These are phyloP conservation scores for Julus scandinavius DNA, from an alignment of 2,888 invertebrate species.

Conservation along the genomic window DNA sequence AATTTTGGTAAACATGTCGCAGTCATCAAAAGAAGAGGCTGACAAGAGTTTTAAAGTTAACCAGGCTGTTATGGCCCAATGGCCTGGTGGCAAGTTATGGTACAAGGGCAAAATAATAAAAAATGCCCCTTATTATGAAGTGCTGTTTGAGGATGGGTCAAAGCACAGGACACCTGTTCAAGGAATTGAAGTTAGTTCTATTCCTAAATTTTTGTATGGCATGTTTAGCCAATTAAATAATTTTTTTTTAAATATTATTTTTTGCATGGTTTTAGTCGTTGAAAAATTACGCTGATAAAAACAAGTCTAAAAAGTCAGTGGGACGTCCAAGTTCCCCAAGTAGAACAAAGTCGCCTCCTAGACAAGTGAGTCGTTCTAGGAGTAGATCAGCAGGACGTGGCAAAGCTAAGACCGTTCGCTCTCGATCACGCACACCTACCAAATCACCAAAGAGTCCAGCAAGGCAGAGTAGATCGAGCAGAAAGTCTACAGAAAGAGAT, in stretches of 20 bases:
- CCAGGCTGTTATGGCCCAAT: constrained; percentile 63
- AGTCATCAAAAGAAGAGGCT: not conserved
- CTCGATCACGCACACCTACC: constrained; percentile 38
- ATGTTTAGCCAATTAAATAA: not conserved
- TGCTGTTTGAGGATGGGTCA: constrained; percentile 63
- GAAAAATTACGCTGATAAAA: not conserved
- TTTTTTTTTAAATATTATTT: not conserved
- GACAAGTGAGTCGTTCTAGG: not conserved
- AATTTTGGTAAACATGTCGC: not conserved
- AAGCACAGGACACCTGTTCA: constrained; percentile 58
- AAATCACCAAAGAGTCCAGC: constrained; percentile 47
- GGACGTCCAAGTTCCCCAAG: not conserved
- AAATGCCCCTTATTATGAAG: constrained; percentile 62
- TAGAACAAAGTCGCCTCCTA: not conserved
- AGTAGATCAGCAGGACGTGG: not conserved
- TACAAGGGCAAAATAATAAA: constrained; percentile 62
- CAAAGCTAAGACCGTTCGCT: constrained; percentile 49
- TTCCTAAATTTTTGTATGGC: not conserved
- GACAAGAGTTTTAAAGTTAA: not conserved
- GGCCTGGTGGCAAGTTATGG: constrained; percentile 62
- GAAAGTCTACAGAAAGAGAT: not conserved
- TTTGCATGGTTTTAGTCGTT: constrained; percentile 15
- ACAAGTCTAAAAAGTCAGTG: not conserved
- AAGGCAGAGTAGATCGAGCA: not conserved
- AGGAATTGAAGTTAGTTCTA: constrained; percentile 5